These are phyloP conservation scores for Takifugu rubripes DNA, from an alignment of 2,797 vertebrate genomes.

Conservation along the genomic window DNA sequence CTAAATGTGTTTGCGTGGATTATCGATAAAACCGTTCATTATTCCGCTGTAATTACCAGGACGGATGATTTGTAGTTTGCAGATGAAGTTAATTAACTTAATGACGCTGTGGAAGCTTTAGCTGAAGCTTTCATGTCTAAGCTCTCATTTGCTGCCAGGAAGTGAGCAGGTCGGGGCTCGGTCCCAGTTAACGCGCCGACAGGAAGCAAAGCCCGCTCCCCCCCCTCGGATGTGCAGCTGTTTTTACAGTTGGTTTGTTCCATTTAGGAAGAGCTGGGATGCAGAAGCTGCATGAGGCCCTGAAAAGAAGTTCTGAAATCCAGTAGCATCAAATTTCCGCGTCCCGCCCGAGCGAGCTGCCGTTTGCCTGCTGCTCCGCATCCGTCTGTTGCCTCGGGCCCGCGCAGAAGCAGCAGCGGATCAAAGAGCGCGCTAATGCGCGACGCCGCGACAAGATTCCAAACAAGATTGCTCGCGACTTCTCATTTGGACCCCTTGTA, in stretches of 20 bases:
- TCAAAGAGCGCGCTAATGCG: slow-evolving; percentile 44
- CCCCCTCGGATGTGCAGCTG: slow-evolving; percentile 11
- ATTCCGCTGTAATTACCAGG: not conserved
- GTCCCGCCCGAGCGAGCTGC: slow-evolving; percentile 35
- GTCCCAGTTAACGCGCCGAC: slow-evolving; percentile 11
- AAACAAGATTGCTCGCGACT: slow-evolving; percentile 56
- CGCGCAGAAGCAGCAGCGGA: slow-evolving; percentile 35
- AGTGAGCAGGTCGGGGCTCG: slow-evolving; percentile 1
- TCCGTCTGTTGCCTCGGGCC: slow-evolving; percentile 39
- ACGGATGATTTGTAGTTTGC: slow-evolving; percentile 8
- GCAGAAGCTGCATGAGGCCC: slow-evolving; percentile 19
- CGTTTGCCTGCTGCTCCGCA: slow-evolving; percentile 45
- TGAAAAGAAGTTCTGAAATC: slow-evolving; percentile 33
- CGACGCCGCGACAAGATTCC: slow-evolving; percentile 53
- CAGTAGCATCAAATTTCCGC: slow-evolving; percentile 47
- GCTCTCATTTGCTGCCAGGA: not conserved
- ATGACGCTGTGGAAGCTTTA: slow-evolving; percentile 5
- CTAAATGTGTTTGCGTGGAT: too few relatives aligned
- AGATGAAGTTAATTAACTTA: slow-evolving; percentile 7
- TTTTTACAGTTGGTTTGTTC: slow-evolving; percentile 6
- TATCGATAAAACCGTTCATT: too few relatives aligned
- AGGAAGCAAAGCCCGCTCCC: slow-evolving; percentile 8
- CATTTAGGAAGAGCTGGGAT: slow-evolving; percentile 30
- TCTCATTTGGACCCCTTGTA: slow-evolving; percentile 35
- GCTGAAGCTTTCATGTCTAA: slow-evolving; percentile 9